phyloP scores from a whole-genome alignment of 2,113 vertebrate genomes.

The Zingel zingel region DNA sequence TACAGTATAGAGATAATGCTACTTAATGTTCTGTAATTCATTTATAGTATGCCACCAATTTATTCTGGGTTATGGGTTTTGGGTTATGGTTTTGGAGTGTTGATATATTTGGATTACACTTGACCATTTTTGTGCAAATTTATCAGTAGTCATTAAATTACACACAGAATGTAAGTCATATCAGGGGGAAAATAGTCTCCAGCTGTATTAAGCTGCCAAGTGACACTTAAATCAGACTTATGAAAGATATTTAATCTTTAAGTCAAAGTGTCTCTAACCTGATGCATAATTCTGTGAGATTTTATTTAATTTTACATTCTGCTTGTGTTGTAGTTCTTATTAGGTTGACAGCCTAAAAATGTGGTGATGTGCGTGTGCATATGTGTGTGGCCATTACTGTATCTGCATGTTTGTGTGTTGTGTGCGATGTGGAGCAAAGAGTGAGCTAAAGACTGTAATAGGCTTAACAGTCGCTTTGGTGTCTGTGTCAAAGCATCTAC shows the following conservation, averaged over 20 bases:
- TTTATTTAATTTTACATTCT: not conserved
- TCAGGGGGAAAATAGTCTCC: not conserved
- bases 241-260: not conserved
- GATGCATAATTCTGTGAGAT: not conserved
- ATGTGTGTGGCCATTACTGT: too few species aligned
- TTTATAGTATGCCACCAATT: not conserved
- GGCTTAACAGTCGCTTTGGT: conserved; percentile 49
- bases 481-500: conserved; percentile 10
- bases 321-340: not conserved
- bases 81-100: not conserved
- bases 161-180: not conserved
- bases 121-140: not conserved
- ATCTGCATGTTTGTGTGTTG: not conserved
- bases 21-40: not conserved
- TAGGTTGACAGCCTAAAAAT: not conserved
- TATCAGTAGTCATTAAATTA: too few species aligned
- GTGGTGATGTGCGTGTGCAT: not conserved
- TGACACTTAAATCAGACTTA: not conserved
- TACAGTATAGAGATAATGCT: not conserved
- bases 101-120: not conserved
- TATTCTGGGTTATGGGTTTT: not conserved
- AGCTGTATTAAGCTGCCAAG: not conserved
- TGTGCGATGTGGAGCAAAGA: conserved; percentile 11
- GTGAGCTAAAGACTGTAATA: conserved; percentile 46
- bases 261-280: not conserved